Evolutionary conservation across 1,140 invertebrate genomes (phyloP), one percentile per base, ranked within the genome.

Genomic region (Bilobella aurantiaca): DNA sequence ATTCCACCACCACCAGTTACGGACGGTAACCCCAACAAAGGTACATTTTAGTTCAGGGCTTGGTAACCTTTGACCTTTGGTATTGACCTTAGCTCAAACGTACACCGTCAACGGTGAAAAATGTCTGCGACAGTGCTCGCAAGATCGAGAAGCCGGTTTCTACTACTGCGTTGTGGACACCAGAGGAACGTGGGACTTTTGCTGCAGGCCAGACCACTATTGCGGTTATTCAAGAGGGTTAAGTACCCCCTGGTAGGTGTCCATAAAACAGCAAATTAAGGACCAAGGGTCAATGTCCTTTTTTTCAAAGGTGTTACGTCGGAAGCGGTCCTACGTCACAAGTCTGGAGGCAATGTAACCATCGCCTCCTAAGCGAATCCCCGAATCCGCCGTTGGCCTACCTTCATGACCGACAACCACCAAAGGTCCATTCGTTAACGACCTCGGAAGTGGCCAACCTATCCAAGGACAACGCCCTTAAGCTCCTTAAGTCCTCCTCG

Each of bases 81-180:
- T 12, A 18, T 23, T 23, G 5, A 16, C 49, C n/a, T n/a, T n/a
- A 53, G 49, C 31, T 28, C 32, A 58, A 58, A 23, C 23, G n/a
- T 27, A 53, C 16, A 72, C 71, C 14, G 71, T 73, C 32, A 70
- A 70, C 34, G 71, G 71, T 1, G 71, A 73, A 29, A 31, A 59
- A 46, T 73, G 71, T 56, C 18, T 70, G 1, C 28, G 65, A 1
- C 32, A 58, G 0, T 73, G 71, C 46, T 5, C 63, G 18, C 66
- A 70, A 59, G 69, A 73, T 32, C 46, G 68, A 5, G 71, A 73
- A 46, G 68, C 71, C 3, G 68, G 68, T 3, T 73, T 73, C 34
- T 73, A 70, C 57, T 73, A 73, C 61, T 73, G 71, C 46, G 62
- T 68, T 58, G 58, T 68, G 23, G 64, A 65, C 14, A 49, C 65